Base-by-base conservation (phyloP, 2,797 vertebrate species). In the Choloepus didactylus region DNA sequence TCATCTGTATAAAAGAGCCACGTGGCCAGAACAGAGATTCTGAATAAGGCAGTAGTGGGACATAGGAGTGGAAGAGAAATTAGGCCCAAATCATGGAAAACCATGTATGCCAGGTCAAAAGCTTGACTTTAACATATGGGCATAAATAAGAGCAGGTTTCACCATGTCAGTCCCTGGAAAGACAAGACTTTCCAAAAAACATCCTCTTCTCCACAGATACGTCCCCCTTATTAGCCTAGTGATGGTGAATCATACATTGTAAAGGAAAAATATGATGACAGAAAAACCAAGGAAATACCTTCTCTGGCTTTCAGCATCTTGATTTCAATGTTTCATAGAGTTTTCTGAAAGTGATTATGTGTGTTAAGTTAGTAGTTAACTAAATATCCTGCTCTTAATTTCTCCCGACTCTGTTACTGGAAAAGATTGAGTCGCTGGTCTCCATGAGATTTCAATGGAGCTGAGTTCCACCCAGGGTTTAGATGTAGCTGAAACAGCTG, bases 271-370 rank as follows among this genome's bases (percentile, higher is more conserved):
- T 73, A 67, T 25, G 46, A 14, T 46, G 23, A 83, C 87, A 75
- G 67, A 76, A 91, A 90, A 73, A 27, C 21, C 72, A 60, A 62
- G 12, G 27, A 82, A 92, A 79, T 72, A n/a, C 29, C 9, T 46
- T 83, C 49, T 79, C n/a, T 87, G 29, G 31, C 59, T 83, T 64
- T 90, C n/a, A 76, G 35, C n/a, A 66, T 66, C 25, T 69, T 93
- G 31, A 72, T 89, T 94, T 72, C 51, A 27, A 44, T 35, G 25
- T 72, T 90, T 25, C 73, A 84, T 12, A 35, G 54, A 92, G 59
- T 67, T 95, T 93, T 93, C 93, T 75, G 76, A 90, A 93, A 77
- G 23, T 81, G 29, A 51, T 49, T 77, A 23, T 84, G 51, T 86
- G 11, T 76, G 15, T 18, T 62, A 60, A 27, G 31, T 75, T 38